Evolutionary conservation across 2,113 vertebrate genomes (phyloP).

Genomic region (Helogale parvula): DNA sequence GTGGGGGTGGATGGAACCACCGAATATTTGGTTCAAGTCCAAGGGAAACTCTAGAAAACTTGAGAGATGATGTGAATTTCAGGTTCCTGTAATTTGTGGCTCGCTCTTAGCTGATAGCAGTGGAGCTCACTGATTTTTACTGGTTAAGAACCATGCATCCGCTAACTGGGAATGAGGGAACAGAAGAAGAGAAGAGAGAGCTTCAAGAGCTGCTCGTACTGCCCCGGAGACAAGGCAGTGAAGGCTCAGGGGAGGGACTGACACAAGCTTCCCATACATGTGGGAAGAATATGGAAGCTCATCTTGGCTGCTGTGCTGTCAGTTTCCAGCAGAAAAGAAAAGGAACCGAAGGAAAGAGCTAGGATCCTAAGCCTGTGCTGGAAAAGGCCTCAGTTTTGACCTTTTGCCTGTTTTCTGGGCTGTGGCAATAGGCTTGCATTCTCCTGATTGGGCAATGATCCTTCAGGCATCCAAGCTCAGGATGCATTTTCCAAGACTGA

Average conservation of each 20-base stretch:
- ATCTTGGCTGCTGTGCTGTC: constrained; percentile 61
- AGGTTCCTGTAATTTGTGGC: neutral
- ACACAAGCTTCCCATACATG: neutral
- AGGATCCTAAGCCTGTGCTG: neutral
- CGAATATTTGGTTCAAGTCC: neutral
- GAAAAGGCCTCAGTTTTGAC: neutral
- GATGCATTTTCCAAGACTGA: neutral
- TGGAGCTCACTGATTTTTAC: neutral
- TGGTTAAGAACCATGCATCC: neutral
- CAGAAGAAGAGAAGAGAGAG: neutral
- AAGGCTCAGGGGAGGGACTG: neutral
- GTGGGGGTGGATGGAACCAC: neutral
- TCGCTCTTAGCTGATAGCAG: neutral
- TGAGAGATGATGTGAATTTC: neutral
- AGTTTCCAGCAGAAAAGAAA: constrained; percentile 55
- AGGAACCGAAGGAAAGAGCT: constrained; percentile 52
- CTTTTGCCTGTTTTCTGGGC: constrained; percentile 77
- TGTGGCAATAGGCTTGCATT: constrained; percentile 35
- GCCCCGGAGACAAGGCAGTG: neutral
- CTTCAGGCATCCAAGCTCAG: neutral
- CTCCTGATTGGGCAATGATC: neutral
- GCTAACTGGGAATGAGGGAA: neutral
- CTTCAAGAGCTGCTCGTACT: neutral
- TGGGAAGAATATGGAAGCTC: constrained; percentile 42
- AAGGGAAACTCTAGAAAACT: neutral